These are phyloP conservation scores for Dasyurus viverrinus DNA, from an alignment of 2,113 vertebrate genomes.

Conservation along the genomic window DNA sequence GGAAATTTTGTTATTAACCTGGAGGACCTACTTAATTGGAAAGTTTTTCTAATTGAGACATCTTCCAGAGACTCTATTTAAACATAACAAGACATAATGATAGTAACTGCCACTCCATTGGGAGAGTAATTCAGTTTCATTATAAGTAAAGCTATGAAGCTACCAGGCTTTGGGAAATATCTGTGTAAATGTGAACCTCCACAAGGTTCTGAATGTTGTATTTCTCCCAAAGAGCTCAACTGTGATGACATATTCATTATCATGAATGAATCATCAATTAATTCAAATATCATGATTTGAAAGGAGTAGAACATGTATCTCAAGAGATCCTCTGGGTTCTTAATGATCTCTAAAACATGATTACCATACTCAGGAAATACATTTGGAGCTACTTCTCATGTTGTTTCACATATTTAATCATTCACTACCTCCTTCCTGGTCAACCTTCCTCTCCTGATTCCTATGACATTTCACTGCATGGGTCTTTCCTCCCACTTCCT, in stretches of 20 bases:
- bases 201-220: neutral
- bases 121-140: slow-evolving; percentile 53
- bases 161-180: neutral
- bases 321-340: neutral
- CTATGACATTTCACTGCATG: neutral
- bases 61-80: slow-evolving; percentile 73
- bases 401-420: neutral
- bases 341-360: neutral
- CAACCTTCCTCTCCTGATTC: neutral
- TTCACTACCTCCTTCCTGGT: neutral
- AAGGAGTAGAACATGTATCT: neutral
- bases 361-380: neutral
- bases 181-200: neutral
- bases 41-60: slow-evolving; percentile 65
- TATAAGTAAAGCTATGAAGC: neutral
- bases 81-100: slow-evolving; percentile 65
- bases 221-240: neutral
- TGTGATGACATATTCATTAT: neutral
- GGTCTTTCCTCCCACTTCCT: too few species aligned
- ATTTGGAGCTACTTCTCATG: neutral
- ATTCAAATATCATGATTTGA: neutral
- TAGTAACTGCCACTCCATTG: slow-evolving; percentile 64
- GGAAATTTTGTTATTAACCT: slow-evolving; percentile 68
- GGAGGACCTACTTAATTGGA: slow-evolving; percentile 59
- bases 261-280: too few species aligned